These are phyloP conservation scores for Equus quagga DNA, from an alignment of 2,113 vertebrate species.

Conservation along the genomic window DNA sequence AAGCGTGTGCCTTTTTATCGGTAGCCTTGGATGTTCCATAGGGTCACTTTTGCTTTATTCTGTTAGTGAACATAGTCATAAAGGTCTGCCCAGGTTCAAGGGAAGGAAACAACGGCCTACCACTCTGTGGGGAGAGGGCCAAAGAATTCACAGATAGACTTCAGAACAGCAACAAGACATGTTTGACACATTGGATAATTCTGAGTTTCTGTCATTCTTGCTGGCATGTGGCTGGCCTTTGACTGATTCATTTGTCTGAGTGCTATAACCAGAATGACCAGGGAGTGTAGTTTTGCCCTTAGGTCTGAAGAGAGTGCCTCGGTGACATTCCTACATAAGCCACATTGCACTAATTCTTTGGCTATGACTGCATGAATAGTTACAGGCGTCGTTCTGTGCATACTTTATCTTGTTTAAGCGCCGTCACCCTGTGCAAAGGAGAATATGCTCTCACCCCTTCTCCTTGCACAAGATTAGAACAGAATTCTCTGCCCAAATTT, in stretches of 20 bases:
- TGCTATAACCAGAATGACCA: background rate
- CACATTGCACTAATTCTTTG: background rate
- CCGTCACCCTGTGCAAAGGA: background rate
- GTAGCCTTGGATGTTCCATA: background rate
- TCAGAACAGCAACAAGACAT: background rate
- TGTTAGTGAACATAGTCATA: background rate
- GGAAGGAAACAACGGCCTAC: background rate
- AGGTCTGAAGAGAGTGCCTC: background rate
- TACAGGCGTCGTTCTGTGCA: background rate
- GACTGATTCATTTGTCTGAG: conserved; percentile 21
- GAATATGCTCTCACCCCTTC: no score
- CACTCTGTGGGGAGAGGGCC: background rate
- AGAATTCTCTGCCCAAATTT: background rate
- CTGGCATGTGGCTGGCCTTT: background rate
- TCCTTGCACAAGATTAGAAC: background rate
- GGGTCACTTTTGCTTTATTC: background rate
- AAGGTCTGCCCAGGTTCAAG: background rate
- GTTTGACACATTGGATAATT: background rate
- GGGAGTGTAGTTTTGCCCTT: background rate
- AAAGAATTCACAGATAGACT: background rate
- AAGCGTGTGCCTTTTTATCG: background rate
- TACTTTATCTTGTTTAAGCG: background rate
- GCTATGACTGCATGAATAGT: background rate
- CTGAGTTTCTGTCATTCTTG: background rate
- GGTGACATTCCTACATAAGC: background rate